Evolutionary conservation across 2,888 invertebrate species (phyloP).

Genomic region (Synergus japonicus): DNA sequence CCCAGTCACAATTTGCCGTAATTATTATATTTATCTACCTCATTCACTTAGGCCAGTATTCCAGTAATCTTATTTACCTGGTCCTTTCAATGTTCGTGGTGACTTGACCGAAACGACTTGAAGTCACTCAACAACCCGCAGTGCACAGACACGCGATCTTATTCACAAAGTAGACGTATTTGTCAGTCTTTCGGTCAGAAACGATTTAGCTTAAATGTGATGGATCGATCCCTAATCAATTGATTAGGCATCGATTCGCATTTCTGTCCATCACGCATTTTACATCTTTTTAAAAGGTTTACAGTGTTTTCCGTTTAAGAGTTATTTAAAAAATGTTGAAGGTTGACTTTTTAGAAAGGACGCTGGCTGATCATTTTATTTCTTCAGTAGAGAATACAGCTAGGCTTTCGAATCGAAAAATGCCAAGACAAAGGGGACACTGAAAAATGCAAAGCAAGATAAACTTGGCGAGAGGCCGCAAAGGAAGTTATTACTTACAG

Average conservation of each 20-base stretch:
- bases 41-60: slow-evolving; percentile 71
- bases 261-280: not conserved
- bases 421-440: slow-evolving; percentile 25
- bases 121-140: not conserved
- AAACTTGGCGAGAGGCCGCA: slow-evolving; percentile 33
- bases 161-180: not conserved
- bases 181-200: not conserved
- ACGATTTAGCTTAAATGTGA: not conserved
- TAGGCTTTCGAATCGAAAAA: slow-evolving; percentile 4
- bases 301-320: not conserved
- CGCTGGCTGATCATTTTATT: not conserved
- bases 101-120: slow-evolving; percentile 6
- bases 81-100: slow-evolving; percentile 13
- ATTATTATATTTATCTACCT: slow-evolving; percentile 74
- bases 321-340: too few species aligned
- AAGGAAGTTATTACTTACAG: slow-evolving; percentile 41
- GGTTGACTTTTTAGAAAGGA: too few species aligned
- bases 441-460: slow-evolving; percentile 6
- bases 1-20: slow-evolving; percentile 63
- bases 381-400: not conserved
- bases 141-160: not conserved
- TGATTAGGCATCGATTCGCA: not conserved
- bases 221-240: not conserved
- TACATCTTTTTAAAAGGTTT: not conserved
- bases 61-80: slow-evolving; percentile 30